Evolutionary conservation across 64 coral and sea anemone species (phyloP), one percentile per base, ranked within the genome.

Genomic region (Stichodactyla helianthus): DNA sequence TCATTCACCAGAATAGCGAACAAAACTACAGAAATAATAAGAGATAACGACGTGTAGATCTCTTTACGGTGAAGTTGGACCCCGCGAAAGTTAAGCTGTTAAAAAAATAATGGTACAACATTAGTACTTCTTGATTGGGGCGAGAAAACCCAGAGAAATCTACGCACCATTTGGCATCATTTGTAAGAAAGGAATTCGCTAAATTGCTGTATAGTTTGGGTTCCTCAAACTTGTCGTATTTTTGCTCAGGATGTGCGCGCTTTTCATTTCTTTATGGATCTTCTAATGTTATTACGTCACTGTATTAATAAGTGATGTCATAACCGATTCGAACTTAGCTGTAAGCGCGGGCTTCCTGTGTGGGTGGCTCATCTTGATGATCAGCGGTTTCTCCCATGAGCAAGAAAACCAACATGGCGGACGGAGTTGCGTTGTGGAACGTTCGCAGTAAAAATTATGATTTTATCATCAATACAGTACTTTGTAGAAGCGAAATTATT

Each of bases 81-180:
- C 77, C 94, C 85, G 88, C 94, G 78, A 83, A 96, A 90, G 78
- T 96, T 96, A 96, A 96, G 93, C 94, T 96, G 88, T 60, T 20
- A 50, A 90, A 93, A 77, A 67, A 20, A 54, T 51, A 58, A 77
- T 13, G 20, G 11, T 53, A 26, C 77, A 12, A 74, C n/a, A 31
- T 74, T 31, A 74, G 12, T 19, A 74, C 4, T 35, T 74, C 23
- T 27, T 7, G 2, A 8, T 4, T 13, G 7, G 4, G 26, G 10
- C 11, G 82, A 64, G 54, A 27, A 79, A 19, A 57, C 53, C 15
- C 13, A 8, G 22, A 52, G 7, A 15, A 82, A 62, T 62, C 5
- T 7, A 58, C 76, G 58, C n/a, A 82, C 84, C 84, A 82, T 89
- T 82, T 79, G 71, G 60, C 59, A 74, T 86, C 22, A 58, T 28